Evolutionary conservation across 1,140 invertebrate genomes (phyloP).

Genomic region (Diabrotica virgifera): DNA sequence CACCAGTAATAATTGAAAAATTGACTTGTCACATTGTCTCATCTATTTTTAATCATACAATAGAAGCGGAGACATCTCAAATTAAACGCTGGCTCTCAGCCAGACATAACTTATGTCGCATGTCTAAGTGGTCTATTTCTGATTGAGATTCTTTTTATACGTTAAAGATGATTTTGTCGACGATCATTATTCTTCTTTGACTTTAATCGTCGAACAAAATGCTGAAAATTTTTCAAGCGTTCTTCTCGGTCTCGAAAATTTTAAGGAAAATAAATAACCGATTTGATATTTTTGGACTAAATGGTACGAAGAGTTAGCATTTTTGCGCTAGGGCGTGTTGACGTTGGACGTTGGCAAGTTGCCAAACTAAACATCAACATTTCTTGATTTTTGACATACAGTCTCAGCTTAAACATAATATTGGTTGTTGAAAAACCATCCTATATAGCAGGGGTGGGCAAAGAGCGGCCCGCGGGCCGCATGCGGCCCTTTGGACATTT

Average conservation of each 20-base stretch:
- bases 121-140: conserved; percentile 48
- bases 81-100: conserved; percentile 47
- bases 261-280: background rate
- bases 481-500: too few species aligned
- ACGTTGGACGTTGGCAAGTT: too few species aligned
- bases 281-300: too few species aligned
- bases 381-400: too few species aligned
- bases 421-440: too few species aligned
- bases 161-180: conserved; percentile 15
- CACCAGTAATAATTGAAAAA: background rate
- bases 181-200: background rate
- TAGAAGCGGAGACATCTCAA: conserved; percentile 46
- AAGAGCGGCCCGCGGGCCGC: too few species aligned
- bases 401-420: too few species aligned
- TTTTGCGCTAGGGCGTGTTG: too few species aligned
- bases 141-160: conserved; percentile 42
- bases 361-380: too few species aligned
- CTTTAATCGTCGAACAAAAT: background rate
- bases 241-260: background rate
- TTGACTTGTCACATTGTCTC: conserved; percentile 19
- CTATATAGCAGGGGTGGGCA: too few species aligned
- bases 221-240: conserved; percentile 1
- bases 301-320: too few species aligned
- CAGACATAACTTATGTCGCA: conserved; percentile 46
- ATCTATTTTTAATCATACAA: conserved; percentile 41